Conservation (phyloP, 2,113 vertebrate species). For the Copsychus sechellarum region DNA sequence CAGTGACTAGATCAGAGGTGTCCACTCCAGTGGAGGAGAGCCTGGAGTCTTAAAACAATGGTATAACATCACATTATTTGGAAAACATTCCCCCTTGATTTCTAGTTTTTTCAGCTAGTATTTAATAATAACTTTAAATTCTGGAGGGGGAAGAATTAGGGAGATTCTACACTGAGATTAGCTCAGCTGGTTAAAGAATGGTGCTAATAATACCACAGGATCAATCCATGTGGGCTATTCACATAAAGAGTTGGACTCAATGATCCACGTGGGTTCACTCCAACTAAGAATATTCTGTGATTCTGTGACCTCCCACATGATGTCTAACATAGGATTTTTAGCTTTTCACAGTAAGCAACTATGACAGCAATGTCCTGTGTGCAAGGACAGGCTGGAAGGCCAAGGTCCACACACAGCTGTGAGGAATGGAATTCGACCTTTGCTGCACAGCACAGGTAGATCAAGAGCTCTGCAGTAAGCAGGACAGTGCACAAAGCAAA, state of each 20-base stretch:
- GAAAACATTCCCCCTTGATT: not conserved
- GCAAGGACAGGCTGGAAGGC: not conserved
- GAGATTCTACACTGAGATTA: not conserved
- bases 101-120: not conserved
- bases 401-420: not conserved
- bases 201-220: not conserved
- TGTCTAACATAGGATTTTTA: not conserved
- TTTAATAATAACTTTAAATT: not conserved
- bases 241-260: not conserved
- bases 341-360: accelerated
- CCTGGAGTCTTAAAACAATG: not conserved
- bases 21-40: not conserved
- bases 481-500: not conserved
- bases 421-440: accelerated
- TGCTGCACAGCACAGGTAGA: accelerated
- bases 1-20: not conserved
- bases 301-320: not conserved
- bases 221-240: not conserved
- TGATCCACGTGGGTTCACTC: not conserved
- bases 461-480: not conserved
- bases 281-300: not conserved
- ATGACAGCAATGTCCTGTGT: not conserved
- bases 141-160: not conserved
- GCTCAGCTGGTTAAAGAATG: not conserved
- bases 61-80: not conserved